These are phyloP conservation scores for Cyanistes caeruleus DNA, from an alignment of 2,113 vertebrate genomes.

Conservation along the genomic window DNA sequence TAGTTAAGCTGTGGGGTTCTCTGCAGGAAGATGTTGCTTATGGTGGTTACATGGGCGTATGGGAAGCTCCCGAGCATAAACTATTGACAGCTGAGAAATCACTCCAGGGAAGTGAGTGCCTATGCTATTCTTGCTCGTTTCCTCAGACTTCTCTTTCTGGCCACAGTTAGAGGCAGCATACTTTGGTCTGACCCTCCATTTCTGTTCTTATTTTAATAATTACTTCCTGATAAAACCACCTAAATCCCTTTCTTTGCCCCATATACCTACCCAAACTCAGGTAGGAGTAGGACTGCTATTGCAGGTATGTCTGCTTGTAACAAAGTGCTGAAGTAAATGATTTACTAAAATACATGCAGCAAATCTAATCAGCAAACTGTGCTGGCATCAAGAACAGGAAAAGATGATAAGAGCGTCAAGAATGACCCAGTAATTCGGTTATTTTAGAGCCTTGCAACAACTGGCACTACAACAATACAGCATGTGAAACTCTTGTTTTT, in stretches of 20 bases:
- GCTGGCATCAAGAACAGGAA: slow-evolving; percentile 33
- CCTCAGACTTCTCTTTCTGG: background rate
- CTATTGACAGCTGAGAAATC: background rate
- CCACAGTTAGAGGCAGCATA: background rate
- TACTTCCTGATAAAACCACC: background rate
- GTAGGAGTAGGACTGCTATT: background rate
- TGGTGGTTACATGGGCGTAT: background rate
- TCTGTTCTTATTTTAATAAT: background rate
- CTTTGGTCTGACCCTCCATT: background rate
- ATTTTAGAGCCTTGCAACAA: slow-evolving; percentile 21
- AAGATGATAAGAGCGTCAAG: slow-evolving; percentile 16
- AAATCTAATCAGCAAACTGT: slow-evolving; percentile 20
- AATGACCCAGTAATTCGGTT: background rate
- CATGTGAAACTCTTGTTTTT: background rate
- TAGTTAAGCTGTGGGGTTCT: slow-evolving; percentile 37
- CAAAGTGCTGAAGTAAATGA: slow-evolving; percentile 14
- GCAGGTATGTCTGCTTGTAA: background rate
- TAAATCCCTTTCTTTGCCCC: background rate
- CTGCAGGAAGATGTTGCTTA: background rate
- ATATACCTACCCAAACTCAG: background rate
- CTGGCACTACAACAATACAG: background rate
- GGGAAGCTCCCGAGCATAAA: background rate
- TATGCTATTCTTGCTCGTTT: background rate
- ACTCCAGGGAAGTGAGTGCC: background rate
- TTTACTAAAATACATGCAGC: slow-evolving; percentile 9